Evolutionary conservation across 2,888 invertebrate genomes (phyloP).

Genomic region (Clepsis dumicolana): DNA sequence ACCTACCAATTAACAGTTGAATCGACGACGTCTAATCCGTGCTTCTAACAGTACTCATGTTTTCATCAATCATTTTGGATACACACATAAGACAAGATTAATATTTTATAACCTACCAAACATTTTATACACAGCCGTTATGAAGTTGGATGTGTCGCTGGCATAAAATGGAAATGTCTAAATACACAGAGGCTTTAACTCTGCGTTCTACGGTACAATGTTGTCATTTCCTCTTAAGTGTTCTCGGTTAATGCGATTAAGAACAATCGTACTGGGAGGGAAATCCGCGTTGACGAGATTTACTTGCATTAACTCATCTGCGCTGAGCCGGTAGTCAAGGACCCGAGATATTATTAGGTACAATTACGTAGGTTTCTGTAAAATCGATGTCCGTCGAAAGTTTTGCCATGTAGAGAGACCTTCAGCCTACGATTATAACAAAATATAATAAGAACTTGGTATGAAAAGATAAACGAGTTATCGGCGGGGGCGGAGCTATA

Average conservation of each 20-base stretch:
- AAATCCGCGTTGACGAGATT: conserved; percentile 27
- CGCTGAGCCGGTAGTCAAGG: conserved; percentile 1
- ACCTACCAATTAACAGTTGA: too few species aligned
- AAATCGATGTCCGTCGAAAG: neutral
- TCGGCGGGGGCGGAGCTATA: neutral
- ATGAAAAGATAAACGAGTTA: conserved; percentile 16
- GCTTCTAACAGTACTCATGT: neutral
- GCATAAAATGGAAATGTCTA: conserved; percentile 28
- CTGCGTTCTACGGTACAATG: conserved; percentile 21
- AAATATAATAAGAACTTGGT: conserved; percentile 2
- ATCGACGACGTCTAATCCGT: neutral
- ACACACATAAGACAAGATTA: conserved; percentile 4
- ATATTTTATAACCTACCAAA: too few species aligned
- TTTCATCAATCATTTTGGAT: too few species aligned
- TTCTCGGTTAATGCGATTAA: conserved; percentile 40
- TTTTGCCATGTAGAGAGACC: neutral
- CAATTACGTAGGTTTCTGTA: neutral
- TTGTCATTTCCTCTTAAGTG: conserved; percentile 39
- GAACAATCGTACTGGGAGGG: conserved; percentile 30
- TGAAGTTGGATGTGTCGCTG: conserved; percentile 1
- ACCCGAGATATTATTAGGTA: conserved; percentile 7
- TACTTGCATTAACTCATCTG: conserved; percentile 21
- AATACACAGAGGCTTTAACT: conserved; percentile 6
- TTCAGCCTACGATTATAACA: neutral
- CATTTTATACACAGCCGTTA: conserved; percentile 15